Conservation (phyloP, 2,113 vertebrate species). For the Grantiella picta region DNA sequence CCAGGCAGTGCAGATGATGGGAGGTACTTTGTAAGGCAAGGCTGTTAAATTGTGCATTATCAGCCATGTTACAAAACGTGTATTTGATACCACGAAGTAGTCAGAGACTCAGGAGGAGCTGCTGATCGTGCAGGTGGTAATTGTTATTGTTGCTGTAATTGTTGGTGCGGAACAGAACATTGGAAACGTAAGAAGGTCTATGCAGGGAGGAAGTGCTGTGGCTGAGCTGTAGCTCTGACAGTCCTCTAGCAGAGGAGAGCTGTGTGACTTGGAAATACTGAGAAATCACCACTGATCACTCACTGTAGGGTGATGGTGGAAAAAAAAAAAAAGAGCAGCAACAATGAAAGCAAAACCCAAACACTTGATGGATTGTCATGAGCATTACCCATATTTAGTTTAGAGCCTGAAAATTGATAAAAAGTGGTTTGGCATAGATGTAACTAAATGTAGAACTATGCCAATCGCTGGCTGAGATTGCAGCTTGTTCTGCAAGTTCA, state of each 20-base stretch:
- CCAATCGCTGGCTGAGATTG: not conserved
- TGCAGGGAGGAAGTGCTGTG: not conserved
- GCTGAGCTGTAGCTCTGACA: not conserved
- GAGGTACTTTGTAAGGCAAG: not conserved
- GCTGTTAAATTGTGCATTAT: not conserved
- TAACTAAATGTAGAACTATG: not conserved
- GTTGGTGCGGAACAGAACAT: not conserved
- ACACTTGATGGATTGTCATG: not conserved
- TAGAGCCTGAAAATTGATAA: not conserved
- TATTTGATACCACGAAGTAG: not conserved
- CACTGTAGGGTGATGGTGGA: not conserved
- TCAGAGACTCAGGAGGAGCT: not conserved
- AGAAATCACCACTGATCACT: not conserved
- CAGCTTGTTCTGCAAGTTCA: not conserved
- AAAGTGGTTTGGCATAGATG: not conserved
- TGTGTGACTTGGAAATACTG: not conserved
- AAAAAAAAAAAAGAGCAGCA: not conserved
- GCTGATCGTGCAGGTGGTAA: not conserved
- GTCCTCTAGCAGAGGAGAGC: not conserved
- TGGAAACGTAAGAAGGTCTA: not conserved
- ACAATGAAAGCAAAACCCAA: not conserved
- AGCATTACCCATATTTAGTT: not conserved
- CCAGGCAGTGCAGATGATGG: not conserved
- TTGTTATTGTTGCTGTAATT: not conserved
- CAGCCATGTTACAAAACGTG: not conserved